phyloP scores from a whole-genome alignment of 2,888 invertebrate species.

The Ormyrus rosae region DNA sequence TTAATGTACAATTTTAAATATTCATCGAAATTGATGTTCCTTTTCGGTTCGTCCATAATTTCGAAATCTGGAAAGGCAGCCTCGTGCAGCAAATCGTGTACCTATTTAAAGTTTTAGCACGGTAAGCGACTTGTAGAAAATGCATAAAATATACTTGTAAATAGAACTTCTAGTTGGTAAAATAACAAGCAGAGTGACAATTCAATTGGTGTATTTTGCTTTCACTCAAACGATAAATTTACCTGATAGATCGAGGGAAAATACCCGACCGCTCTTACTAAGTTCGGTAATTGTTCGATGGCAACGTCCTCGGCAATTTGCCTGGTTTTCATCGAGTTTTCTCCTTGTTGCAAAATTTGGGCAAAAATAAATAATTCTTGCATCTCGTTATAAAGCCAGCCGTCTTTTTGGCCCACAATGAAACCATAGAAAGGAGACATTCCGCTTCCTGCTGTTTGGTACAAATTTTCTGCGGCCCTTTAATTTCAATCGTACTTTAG shows the following conservation, averaged over 20 bases:
- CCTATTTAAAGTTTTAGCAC: constrained; percentile 69
- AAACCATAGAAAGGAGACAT: constrained; percentile 84
- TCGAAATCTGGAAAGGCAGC: constrained; percentile 78
- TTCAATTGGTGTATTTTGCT: neutral
- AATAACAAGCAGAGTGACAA: neutral
- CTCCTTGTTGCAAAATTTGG: constrained; percentile 85
- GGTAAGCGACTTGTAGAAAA: neutral
- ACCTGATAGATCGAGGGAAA: constrained; percentile 87
- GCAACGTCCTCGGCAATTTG: constrained; percentile 80
- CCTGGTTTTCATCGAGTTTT: constrained; percentile 81
- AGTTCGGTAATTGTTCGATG: constrained; percentile 83
- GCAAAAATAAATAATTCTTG: constrained; percentile 87
- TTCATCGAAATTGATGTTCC: constrained; percentile 81
- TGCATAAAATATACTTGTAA: constrained; percentile 17
- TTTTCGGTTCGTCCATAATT: constrained; percentile 73
- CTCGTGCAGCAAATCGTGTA: constrained; percentile 80
- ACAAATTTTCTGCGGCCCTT: constrained; percentile 78
- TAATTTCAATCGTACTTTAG: constrained; percentile 54
- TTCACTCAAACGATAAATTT: constrained; percentile 25
- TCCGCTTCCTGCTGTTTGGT: constrained; percentile 78
- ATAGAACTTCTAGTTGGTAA: neutral
- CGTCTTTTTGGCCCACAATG: constrained; percentile 83
- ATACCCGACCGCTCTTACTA: constrained; percentile 86
- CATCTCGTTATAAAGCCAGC: constrained; percentile 84
- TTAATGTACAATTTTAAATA: constrained; percentile 82